Conservation (phyloP, 2,888 invertebrate species). For the Lissocephala sabroskyi region DNA sequence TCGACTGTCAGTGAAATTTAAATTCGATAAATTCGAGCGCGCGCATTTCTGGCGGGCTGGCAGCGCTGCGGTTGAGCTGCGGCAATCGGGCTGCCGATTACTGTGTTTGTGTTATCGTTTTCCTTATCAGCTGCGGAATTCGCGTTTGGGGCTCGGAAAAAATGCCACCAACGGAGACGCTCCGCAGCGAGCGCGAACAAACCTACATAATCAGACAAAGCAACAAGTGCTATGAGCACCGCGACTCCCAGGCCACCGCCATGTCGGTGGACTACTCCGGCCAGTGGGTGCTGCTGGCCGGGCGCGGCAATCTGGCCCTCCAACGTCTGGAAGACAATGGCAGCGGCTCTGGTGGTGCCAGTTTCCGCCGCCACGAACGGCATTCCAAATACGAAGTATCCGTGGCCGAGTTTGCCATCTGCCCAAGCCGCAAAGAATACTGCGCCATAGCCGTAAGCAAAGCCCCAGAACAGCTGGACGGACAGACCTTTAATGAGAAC, state of each 20-base stretch:
- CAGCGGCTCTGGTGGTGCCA: conserved; percentile 45
- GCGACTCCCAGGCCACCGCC: conserved; percentile 90
- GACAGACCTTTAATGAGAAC: no score
- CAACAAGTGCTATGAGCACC: conserved; percentile 77
- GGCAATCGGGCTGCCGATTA: no score
- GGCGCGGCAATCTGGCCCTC: conserved; percentile 83
- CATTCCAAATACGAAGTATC: conserved; percentile 96
- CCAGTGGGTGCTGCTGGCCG: conserved; percentile 87
- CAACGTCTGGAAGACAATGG: conserved; percentile 76
- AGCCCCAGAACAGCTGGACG: no score
- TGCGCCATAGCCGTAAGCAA: conserved; percentile 89
- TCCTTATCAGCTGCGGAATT: conserved; percentile 22
- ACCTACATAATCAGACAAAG: conserved; percentile 66
- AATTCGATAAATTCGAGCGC: no score
- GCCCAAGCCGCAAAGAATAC: conserved; percentile 81
- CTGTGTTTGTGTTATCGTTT: no score
- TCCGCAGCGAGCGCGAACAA: conserved; percentile 53
- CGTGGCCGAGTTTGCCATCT: conserved; percentile 94
- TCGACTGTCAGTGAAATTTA: no score
- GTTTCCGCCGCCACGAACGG: conserved; percentile 84
- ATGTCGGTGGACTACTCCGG: conserved; percentile 88
- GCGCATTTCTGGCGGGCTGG: no score
- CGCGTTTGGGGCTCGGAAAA: no score
- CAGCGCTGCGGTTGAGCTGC: no score
- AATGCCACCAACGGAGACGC: conserved; percentile 61